Conservation (phyloP, 2,113 vertebrate genomes). For the Strix aluco region DNA sequence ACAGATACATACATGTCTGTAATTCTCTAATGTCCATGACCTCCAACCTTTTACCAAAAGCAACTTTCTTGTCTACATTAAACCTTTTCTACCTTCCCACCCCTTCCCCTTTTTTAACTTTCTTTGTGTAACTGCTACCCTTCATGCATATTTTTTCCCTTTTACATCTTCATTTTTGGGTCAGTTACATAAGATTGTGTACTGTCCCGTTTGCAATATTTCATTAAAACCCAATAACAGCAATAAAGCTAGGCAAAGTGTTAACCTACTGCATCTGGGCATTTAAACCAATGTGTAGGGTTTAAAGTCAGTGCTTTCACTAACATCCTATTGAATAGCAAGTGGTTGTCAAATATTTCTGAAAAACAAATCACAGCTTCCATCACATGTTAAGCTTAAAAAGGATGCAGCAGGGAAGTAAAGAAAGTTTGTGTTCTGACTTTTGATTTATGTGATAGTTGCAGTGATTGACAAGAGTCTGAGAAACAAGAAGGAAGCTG, state of each 20-base stretch:
- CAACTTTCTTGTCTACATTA: neutral
- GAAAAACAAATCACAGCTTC: neutral
- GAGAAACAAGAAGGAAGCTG: slow-evolving; percentile 1
- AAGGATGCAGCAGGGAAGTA: neutral
- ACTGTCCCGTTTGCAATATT: neutral
- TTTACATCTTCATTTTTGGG: neutral
- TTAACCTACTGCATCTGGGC: neutral
- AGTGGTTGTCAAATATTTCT: neutral
- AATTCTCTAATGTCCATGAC: too few species aligned
- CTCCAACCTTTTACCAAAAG: neutral
- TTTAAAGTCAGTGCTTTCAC: neutral
- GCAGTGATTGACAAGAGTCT: slow-evolving; percentile 21
- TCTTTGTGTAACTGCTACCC: neutral
- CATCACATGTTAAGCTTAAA: neutral
- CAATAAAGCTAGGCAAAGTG: neutral
- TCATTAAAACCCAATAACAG: neutral
- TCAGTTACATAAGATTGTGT: neutral
- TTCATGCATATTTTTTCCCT: neutral
- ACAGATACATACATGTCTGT: neutral
- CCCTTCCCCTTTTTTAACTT: rapidly evolving
- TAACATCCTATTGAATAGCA: neutral
- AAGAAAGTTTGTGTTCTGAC: slow-evolving; percentile 22
- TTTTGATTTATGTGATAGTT: slow-evolving; percentile 46
- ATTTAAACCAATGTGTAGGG: neutral
- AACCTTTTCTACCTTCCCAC: neutral